phyloP scores from a whole-genome alignment of 2,888 invertebrate genomes.

The Watsonalla binaria region DNA sequence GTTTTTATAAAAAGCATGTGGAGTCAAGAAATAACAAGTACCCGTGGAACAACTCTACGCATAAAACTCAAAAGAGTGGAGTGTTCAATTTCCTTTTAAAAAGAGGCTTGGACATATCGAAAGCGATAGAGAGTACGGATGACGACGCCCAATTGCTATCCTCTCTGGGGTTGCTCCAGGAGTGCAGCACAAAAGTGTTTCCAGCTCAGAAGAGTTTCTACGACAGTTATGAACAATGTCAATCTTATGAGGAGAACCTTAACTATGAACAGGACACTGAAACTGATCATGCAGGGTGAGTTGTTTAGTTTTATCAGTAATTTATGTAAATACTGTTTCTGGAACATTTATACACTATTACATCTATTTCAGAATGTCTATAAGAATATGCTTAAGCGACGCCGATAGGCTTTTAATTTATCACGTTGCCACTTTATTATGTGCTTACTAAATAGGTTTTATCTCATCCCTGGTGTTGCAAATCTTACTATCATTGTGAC shows the following conservation, averaged over 20 bases:
- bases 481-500: too few relatives aligned
- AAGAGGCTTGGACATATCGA: slow-evolving; percentile 47
- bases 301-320: slow-evolving; percentile 7
- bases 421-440: too few relatives aligned
- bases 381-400: too few relatives aligned
- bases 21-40: slow-evolving; percentile 63
- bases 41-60: slow-evolving; percentile 61
- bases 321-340: too few relatives aligned
- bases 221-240: slow-evolving; percentile 56
- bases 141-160: slow-evolving; percentile 43
- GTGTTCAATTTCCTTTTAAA: slow-evolving; percentile 55
- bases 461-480: too few relatives aligned
- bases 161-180: slow-evolving; percentile 47
- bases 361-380: too few relatives aligned
- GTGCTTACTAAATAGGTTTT: too few relatives aligned
- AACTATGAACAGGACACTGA: slow-evolving; percentile 30
- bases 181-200: slow-evolving; percentile 46
- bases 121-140: slow-evolving; percentile 37
- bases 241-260: slow-evolving; percentile 42
- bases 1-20: slow-evolving; percentile 42
- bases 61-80: slow-evolving; percentile 46
- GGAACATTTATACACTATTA: too few relatives aligned
- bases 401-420: too few relatives aligned
- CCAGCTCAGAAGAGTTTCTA: slow-evolving; percentile 59
- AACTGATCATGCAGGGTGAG: slow-evolving; percentile 39